Evolutionary conservation across 2,888 invertebrate species (phyloP).

Genomic region (Tachina fera): DNA sequence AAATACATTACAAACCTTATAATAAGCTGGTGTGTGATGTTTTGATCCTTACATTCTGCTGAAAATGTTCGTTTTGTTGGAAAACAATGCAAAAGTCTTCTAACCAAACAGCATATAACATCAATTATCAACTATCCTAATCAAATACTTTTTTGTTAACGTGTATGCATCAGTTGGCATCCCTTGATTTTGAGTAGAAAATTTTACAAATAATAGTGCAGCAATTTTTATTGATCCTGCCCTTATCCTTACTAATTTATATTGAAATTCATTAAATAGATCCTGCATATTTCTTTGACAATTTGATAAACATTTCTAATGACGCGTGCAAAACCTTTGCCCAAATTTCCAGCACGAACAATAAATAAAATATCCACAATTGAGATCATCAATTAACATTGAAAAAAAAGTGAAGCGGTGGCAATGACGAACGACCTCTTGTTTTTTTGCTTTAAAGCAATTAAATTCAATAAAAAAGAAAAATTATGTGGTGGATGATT

Average conservation of each 20-base stretch:
- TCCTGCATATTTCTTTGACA: conserved; percentile 64
- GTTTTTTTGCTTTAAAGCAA: conserved; percentile 34
- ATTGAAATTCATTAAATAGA: conserved; percentile 52
- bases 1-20: too few relatives aligned
- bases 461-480: conserved; percentile 54
- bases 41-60: too few relatives aligned
- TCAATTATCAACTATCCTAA: too few relatives aligned
- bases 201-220: neutral
- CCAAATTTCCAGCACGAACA: conserved; percentile 29
- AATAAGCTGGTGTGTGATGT: too few relatives aligned
- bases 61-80: too few relatives aligned
- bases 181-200: neutral
- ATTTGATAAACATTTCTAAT: conserved; percentile 18
- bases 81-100: too few relatives aligned
- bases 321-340: conserved; percentile 67
- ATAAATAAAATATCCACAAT: neutral
- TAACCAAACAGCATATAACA: too few relatives aligned
- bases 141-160: too few relatives aligned
- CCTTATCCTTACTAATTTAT: conserved; percentile 67
- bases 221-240: conserved; percentile 63
- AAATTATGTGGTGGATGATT: conserved; percentile 48
- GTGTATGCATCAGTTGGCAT: neutral
- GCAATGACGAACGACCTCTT: neutral
- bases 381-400: conserved; percentile 50
- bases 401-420: conserved; percentile 23